Evolutionary conservation across 2,113 vertebrate species (phyloP).

Genomic region (Isichthys henryi): DNA sequence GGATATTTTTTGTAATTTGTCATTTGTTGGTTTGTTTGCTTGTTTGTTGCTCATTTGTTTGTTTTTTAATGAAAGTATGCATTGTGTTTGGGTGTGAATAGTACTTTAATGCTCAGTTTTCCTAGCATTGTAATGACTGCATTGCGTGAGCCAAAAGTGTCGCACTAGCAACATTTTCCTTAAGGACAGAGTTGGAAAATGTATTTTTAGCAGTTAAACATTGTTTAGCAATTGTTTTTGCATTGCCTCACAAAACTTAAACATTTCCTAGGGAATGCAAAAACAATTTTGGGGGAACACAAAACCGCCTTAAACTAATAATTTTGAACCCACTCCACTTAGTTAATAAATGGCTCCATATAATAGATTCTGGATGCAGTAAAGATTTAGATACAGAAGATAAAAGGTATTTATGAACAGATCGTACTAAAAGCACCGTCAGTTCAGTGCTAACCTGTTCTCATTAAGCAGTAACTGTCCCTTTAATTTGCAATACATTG

Average conservation of each 20-base stretch:
- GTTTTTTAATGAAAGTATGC: background rate
- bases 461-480: background rate
- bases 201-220: background rate
- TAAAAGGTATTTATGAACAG: background rate
- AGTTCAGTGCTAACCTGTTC: background rate
- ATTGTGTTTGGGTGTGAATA: background rate
- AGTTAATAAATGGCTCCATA: too few species aligned
- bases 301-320: background rate
- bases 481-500: background rate
- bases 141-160: background rate
- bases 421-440: background rate
- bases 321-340: background rate
- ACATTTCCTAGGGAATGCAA: background rate
- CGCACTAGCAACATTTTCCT: background rate
- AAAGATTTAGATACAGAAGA: background rate
- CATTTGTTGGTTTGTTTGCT: background rate
- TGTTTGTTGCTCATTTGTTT: background rate
- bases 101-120: background rate
- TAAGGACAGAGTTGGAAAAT: background rate
- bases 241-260: background rate
- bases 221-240: background rate
- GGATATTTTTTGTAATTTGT: background rate
- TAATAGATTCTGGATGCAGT: background rate
- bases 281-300: background rate
- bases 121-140: background rate